Evolutionary conservation across 1,140 invertebrate species (phyloP).

Genomic region (Drosophila sp.): DNA sequence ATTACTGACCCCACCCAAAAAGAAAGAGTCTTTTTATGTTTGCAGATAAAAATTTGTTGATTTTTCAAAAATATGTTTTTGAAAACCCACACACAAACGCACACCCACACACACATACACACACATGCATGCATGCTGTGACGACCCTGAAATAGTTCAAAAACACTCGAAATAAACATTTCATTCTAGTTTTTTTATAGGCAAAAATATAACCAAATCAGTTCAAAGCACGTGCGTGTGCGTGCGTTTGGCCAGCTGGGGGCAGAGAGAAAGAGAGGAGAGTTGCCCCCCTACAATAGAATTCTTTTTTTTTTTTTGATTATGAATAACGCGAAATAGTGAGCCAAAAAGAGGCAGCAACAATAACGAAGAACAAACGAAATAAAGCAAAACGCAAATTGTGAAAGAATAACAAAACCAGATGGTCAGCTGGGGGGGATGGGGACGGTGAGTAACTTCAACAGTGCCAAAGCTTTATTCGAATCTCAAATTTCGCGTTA

Average conservation of each 20-base stretch:
- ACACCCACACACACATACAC: background rate
- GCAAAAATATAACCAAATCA: constrained; percentile 32
- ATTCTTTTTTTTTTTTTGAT: background rate
- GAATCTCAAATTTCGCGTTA: background rate
- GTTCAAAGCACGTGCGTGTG: constrained; percentile 49
- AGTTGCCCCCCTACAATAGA: background rate
- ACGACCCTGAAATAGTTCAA: constrained; percentile 75
- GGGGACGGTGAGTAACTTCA: background rate
- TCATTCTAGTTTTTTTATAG: background rate
- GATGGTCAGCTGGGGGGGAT: background rate
- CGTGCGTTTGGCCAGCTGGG: background rate
- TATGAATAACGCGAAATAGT: background rate
- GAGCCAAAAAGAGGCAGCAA: constrained; percentile 18
- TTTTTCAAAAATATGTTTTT: background rate
- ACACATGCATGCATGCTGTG: constrained; percentile 23
- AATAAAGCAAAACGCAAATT: constrained; percentile 42
- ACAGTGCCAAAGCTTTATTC: background rate
- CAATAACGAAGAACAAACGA: constrained; percentile 24
- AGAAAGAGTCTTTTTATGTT: background rate
- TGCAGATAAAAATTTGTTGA: background rate
- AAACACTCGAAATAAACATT: constrained; percentile 47
- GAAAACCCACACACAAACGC: background rate
- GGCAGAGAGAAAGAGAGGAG: background rate
- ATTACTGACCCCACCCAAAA: constrained; percentile 8
- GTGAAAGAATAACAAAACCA: constrained; percentile 24